Evolutionary conservation across 1,140 invertebrate genomes (phyloP), one percentile per base, ranked within the genome.

Genomic region (Papilio polytes): DNA sequence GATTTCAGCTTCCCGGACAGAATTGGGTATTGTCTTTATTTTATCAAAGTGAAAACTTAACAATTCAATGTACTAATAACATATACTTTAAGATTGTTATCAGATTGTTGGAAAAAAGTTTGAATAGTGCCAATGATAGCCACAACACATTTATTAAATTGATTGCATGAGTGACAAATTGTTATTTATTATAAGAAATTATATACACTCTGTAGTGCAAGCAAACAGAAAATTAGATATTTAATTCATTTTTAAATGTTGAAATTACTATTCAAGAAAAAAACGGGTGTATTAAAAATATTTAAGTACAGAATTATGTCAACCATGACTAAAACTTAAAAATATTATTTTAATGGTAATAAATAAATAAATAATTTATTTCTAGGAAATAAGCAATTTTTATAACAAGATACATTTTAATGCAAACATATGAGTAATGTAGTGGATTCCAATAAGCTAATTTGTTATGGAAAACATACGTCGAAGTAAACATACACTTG

Each of bases 361-460:
- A 31, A 31, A 31, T 70, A 13, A 70, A 7, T 15, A 13, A 70
- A 70, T 70, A 18, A 70, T 31, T 70, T 70, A 31, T 36, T 70
- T 31, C 26, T 15, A 36, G 63, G 63, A 31, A 31, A 70, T 70
- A 31, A 13, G 26, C 3, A 36, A 15, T 70, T 36, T 70, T 70
- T 70, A 70, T 31, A 70, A 70, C 22, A 70, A 13, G 63, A 70
- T 36, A 70, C 6, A 70, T 70, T 22, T 63, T 20, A 26, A 77
- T 48, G 46, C 51, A 56, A 77, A 77, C 74, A 77, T 36, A 77
- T 77, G 46, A 77, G 46, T 77, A 77, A 77, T 26, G 56, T 63
- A 78, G 18, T 63, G 77, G 77, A 78, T 78, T 78, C 77, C 77
- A 78, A 78, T 78, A 78, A 78, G 77, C 31, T 66, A 78, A 78